A percentile compares a stretch with the other conserved stretches of the same genome.
Evolutionary conservation across 2,113 vertebrate genomes (phyloP).

Genomic region (Kryptolebias marmoratus): DNA sequence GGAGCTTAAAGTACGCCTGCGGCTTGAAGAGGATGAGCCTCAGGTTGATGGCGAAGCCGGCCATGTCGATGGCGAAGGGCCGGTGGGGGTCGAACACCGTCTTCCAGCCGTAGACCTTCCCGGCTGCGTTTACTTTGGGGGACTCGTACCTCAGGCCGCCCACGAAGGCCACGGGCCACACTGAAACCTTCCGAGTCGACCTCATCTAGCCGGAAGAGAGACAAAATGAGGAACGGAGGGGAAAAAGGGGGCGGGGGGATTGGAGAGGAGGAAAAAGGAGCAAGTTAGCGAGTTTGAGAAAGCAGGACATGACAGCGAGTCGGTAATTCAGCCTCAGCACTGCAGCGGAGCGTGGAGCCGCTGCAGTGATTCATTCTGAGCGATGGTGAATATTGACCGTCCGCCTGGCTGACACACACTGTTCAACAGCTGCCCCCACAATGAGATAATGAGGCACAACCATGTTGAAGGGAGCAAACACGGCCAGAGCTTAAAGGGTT

Average conservation of each 20-base stretch:
- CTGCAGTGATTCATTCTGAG: conserved; percentile 47
- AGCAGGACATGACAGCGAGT: conserved; percentile 41
- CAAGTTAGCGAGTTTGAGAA: conserved; percentile 48
- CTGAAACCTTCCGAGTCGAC: conserved; percentile 92
- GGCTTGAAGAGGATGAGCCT: conserved; percentile 93
- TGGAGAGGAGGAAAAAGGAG: conserved; percentile 2
- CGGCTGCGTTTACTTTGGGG: conserved; percentile 93
- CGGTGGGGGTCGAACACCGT: conserved; percentile 96
- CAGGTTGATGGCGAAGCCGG: conserved; percentile 96
- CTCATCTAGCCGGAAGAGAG: conserved; percentile 85
- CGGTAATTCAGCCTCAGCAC: conserved; percentile 17
- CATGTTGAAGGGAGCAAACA: conserved; percentile 38
- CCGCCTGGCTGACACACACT: conserved; percentile 30
- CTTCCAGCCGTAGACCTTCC: conserved; percentile 98
- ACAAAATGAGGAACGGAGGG: conserved; percentile 7
- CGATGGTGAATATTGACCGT: conserved; percentile 49
- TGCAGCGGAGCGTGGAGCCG: conserved; percentile 31
- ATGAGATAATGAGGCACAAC: conserved; percentile 55
- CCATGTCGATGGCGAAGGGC: conserved; percentile 99
- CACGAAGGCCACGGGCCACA: conserved; percentile 98
- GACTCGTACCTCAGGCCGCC: conserved; percentile 97
- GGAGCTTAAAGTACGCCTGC: conserved; percentile 97
- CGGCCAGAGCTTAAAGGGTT: conserved; percentile 27
- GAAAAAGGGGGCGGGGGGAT: background rate
- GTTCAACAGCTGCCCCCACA: conserved; percentile 47